Evolutionary conservation across 2,113 vertebrate genomes (phyloP), one percentile per base, ranked within the genome.

Genomic region (Calidris pugnax): DNA sequence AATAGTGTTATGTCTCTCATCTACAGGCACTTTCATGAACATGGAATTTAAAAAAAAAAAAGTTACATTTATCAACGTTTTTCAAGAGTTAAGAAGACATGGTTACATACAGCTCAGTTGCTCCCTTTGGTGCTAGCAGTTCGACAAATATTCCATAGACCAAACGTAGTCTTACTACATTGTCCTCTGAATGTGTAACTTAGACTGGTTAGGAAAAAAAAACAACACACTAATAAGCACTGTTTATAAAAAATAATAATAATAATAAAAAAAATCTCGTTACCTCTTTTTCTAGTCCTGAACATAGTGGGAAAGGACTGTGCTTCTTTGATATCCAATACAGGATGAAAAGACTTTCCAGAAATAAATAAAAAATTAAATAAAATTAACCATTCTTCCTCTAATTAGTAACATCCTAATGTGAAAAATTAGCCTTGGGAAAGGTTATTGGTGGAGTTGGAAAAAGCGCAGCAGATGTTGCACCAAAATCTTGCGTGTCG

Each of bases 101-200:
- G 94, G 82, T 95, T 90, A 88, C 14, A 67, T 90, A 88, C 14
- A 69, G 90, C 84, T 95, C 93, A 69, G 81, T 97, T 78, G 89
- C 88, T 97, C 95, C 90, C 96, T 97, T 97, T 97, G 97, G 97
- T 98, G 98, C 97, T 98, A 98, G 96, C 88, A 85, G 96, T 97
- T 97, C 82, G 45, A 64, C 91, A 87, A 73, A 90, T 95, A 71
- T 84, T 97, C 90, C 87, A 45, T 93, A 97, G 97, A 96, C 92
- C 96, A 96, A 97, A 96, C 2, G 6, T 95, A 89, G 27, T 95
- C 95, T 96, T 93, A 96, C 86, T 91, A 78, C 87, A 79, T 94
- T 93, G 67, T 95, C 93, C 91, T 96, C 91, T 98, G 95, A 92
- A 95, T 97, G 97, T 97, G 94, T 97, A 97, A 96, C 71, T 71